These are phyloP conservation scores for Leptobrachium leishanense DNA, from an alignment of 2,113 vertebrate genomes.

Conservation along the genomic window DNA sequence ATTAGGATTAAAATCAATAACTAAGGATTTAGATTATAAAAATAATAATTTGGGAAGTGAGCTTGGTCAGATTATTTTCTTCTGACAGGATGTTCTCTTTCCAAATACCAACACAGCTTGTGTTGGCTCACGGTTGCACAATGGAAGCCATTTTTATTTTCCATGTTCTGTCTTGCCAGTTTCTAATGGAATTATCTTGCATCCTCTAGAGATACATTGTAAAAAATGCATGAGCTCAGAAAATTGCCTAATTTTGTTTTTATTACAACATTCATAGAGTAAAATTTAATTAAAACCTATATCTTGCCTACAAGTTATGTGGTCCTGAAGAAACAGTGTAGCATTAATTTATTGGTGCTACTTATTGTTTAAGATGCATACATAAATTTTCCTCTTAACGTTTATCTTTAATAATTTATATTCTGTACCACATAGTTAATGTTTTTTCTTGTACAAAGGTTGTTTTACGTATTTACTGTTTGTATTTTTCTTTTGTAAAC, in stretches of 20 bases:
- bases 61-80: conserved; percentile 15
- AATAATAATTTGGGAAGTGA: conserved; percentile 3
- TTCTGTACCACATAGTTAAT: no score
- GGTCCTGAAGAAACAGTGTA: neutral
- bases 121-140: conserved; percentile 10
- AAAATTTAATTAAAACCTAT: conserved; percentile 25
- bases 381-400: neutral
- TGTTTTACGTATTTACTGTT: no score
- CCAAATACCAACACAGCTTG: conserved; percentile 33
- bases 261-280: conserved; percentile 4
- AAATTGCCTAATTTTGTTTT: conserved; percentile 6
- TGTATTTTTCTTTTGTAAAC: no score
- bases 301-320: neutral
- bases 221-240: neutral
- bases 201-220: conserved; percentile 5
- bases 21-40: no score
- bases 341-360: neutral
- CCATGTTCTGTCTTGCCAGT: conserved; percentile 30
- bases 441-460: no score
- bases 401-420: neutral
- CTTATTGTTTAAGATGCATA: neutral
- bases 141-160: conserved; percentile 31
- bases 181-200: conserved; percentile 6
- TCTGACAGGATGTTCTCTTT: conserved; percentile 23
- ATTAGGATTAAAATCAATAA: neutral